Conservation (phyloP, 2,113 vertebrate species). For the Aix galericulata region DNA sequence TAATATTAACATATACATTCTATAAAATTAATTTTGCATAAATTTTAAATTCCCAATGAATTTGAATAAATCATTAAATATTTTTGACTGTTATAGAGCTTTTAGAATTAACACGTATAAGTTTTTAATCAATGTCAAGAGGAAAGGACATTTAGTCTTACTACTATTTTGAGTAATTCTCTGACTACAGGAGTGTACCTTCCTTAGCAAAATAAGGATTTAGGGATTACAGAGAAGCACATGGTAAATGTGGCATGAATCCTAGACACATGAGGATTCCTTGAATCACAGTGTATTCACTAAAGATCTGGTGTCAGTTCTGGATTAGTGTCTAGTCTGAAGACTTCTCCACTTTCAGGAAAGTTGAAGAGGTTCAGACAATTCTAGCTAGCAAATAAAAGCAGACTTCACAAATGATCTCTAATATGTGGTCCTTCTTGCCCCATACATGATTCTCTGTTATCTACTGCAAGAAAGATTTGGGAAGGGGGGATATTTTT, state of each 20-base stretch:
- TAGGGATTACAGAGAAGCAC: background rate
- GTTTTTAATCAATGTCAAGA: background rate
- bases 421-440: background rate
- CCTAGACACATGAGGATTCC: background rate
- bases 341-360: background rate
- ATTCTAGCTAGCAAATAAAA: background rate
- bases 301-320: slow-evolving; percentile 4
- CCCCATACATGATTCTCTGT: background rate
- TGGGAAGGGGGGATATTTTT: background rate
- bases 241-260: background rate
- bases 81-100: background rate
- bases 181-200: background rate
- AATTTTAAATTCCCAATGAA: background rate
- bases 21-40: background rate
- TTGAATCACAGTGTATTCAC: background rate
- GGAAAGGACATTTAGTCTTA: background rate
- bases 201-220: background rate
- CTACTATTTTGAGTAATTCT: background rate
- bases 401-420: background rate
- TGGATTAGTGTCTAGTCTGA: background rate
- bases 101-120: background rate
- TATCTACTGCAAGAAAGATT: background rate
- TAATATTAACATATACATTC: background rate
- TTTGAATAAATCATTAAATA: background rate
- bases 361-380: background rate